Conservation (phyloP, 2,113 vertebrate species). For the Thomomys bottae region DNA sequence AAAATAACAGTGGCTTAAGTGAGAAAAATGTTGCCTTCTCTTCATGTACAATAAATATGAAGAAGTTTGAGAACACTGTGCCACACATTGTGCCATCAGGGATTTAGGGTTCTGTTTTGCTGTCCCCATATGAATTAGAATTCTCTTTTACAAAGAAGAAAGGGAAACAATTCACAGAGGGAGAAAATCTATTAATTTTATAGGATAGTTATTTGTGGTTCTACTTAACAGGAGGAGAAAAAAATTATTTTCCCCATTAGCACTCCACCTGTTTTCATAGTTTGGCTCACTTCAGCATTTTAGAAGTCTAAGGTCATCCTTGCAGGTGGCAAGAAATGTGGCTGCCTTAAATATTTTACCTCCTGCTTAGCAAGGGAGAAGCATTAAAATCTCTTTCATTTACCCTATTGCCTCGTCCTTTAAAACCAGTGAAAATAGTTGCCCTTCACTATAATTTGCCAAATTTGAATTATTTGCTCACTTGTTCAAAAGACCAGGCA, state of each 20-base stretch:
- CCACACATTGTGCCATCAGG: background rate
- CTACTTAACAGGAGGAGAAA: background rate
- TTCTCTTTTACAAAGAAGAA: background rate
- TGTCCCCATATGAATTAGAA: background rate
- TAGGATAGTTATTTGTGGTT: background rate
- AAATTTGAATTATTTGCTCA: background rate
- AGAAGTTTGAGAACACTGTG: background rate
- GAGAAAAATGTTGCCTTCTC: background rate
- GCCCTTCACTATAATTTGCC: background rate
- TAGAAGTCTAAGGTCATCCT: background rate
- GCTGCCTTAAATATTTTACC: background rate
- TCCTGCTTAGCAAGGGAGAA: background rate
- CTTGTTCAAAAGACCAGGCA: background rate
- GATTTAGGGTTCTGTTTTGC: background rate
- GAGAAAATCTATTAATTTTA: background rate
- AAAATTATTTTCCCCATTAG: background rate
- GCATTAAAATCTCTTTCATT: background rate
- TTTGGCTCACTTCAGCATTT: conserved; percentile 12
- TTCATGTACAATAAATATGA: conserved; percentile 13
- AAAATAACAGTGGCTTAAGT: conserved; percentile 9
- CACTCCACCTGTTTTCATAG: background rate
- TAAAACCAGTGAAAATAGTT: conserved; percentile 10
- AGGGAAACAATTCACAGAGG: background rate
- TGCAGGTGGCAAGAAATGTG: background rate
- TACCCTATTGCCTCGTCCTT: background rate